Conservation (phyloP, 1,140 invertebrate genomes). For the Archivesica marissinica region DNA sequence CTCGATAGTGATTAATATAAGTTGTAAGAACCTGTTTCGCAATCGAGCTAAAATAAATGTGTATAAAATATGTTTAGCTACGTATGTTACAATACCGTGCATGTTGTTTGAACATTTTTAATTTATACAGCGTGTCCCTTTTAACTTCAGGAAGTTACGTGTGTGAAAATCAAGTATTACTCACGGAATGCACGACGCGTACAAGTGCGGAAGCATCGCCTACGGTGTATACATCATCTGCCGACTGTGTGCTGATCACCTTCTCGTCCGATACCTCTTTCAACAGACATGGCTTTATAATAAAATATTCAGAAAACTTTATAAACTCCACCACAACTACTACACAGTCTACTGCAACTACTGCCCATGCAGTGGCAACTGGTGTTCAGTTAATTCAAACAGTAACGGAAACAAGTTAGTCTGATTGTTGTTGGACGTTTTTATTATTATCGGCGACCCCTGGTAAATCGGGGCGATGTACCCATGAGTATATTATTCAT, state of each 20-base stretch:
- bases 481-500: no score
- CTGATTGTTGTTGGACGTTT: no score
- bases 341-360: background rate
- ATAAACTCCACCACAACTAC: constrained; percentile 20
- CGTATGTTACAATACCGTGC: no score
- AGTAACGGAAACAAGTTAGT: background rate
- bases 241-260: background rate
- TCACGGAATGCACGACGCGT: background rate
- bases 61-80: no score
- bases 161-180: constrained; percentile 11
- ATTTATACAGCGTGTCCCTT: no score
- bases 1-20: no score
- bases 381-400: background rate
- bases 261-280: constrained; percentile 33
- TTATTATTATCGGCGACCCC: no score
- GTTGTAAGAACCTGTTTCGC: no score
- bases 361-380: background rate
- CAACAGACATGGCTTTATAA: constrained; percentile 28
- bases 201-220: background rate
- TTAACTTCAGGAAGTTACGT: constrained; percentile 13
- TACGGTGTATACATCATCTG: constrained; percentile 6
- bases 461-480: no score
- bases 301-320: constrained; percentile 18
- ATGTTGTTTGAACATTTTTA: no score
- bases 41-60: no score